Base-by-base conservation (phyloP, 2,888 invertebrate genomes). In the Pristionchus japonicus region DNA sequence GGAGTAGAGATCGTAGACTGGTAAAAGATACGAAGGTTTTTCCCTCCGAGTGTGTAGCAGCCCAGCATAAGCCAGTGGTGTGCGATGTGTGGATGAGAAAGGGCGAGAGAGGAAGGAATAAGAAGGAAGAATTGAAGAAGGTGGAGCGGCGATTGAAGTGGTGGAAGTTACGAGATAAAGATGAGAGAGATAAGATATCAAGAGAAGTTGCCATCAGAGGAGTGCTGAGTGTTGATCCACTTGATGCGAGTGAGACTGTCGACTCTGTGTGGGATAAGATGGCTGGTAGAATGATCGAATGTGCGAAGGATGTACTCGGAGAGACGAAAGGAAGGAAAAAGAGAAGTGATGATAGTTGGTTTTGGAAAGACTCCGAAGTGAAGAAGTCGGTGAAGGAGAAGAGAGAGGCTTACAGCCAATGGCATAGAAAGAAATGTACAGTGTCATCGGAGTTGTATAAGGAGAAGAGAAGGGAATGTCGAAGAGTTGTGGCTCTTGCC, bases 11-110 rank as follows among this genome's bases (percentile, higher is more conserved):
- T 40, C 34, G 74, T n/a, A 13, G 74, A 40, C 20, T 40, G 40
- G n/a, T 74, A 74, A 74, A 74, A 15, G 74, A 74, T 74, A 23
- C 40, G 74, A 37, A 74, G 40, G 74, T 74, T 34, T 40, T 74
- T 74, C 74, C 40, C 3, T 74, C 74, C 34, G 74, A 74, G 74
- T 40, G 20, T 40, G 74, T 74, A 17, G 74, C 74, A 7, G 15
- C 37, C 3, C 74, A 74, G 74, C 74, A 74, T 37, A 74, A 74
- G 74, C 31, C 67, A n/a, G 37, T 74, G 37, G 74, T 40, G 17
- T 31, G 74, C n/a, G 74, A 74, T 15, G 34, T 31, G 13, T 74
- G 34, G 23, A 23, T 74, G 37, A 4, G 15, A 34, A 67, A 23
- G 23, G 77, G 43, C 34, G 77, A 43, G 77, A 77, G 15, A 40